Base-by-base conservation (phyloP, 2,888 invertebrate species). In the Stenchaetothrips biformis region DNA sequence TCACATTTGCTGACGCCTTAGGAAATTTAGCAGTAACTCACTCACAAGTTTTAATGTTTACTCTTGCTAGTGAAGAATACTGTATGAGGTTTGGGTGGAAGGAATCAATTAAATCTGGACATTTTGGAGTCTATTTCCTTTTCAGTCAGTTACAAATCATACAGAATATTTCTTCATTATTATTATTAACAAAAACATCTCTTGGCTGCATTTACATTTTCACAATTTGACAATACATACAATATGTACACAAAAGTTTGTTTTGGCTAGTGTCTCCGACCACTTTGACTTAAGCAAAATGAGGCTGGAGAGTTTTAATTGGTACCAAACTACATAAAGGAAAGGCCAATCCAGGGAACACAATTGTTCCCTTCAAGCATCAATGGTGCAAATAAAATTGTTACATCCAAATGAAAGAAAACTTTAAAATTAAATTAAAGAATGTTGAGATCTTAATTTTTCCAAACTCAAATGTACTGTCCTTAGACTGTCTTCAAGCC, bases 121-220 rank as follows among this genome's bases (percentile, higher is more conserved):
- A 74, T 74, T 74, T 74, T 11, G 21, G 67, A 74, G 25, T 74
- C 67, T 74, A 74, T 74, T 74, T 74, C 67, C 67, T 21, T 74
- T 74, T 74, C 67, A 74, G 67, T 74, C 67, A 74, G 67, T 74
- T 74, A 74, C 67, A 74, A 74, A 74, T 74, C 67, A 74, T 74
- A 74, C 67, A 74, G 67, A 74, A 74, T 74, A 74, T 74, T 74
- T 25, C 67, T 74, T 74, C 67, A 74, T 74, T 21, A 74, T 74
- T 21, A 74, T 74, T 74, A 74, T 74, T 74, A 74, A 74, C 67
- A 74, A 74, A 74, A 74, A 74, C 67, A 74, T 74, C 67, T 74
- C 67, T 74, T 74, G 67, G 67, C 67, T 21, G 67, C 7, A 74
- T 74, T 74, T 74, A 74, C 67, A 74, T 74, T 74, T 74, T 74